These are phyloP conservation scores for Vespertilio murinus DNA, from an alignment of 2,797 vertebrate genomes.

Conservation along the genomic window DNA sequence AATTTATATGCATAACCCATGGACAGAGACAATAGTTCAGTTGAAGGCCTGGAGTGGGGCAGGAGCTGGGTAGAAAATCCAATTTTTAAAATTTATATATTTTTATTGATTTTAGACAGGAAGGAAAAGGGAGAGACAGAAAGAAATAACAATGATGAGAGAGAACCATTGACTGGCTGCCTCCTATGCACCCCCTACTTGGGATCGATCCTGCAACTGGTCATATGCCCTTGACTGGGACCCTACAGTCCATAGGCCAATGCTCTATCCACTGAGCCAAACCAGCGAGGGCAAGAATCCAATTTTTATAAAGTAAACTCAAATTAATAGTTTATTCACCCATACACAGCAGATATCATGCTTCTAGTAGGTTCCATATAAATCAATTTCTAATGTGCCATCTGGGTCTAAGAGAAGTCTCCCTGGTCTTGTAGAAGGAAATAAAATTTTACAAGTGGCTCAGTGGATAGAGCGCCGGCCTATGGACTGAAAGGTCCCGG, in stretches of 20 bases:
- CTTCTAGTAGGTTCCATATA: neutral
- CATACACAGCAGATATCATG: neutral
- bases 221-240: too few relatives aligned
- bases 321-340: neutral
- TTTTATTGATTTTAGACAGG: too few relatives aligned
- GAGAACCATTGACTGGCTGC: too few relatives aligned
- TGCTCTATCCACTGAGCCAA: too few relatives aligned
- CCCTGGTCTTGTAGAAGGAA: neutral
- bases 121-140: too few relatives aligned
- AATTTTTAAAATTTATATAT: too few relatives aligned
- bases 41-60: neutral
- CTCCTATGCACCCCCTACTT: too few relatives aligned
- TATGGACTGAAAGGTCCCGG: too few relatives aligned
- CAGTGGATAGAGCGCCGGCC: too few relatives aligned
- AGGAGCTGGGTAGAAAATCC: neutral
- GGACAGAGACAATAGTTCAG: neutral
- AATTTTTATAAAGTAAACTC: constrained; percentile 55
- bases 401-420: neutral
- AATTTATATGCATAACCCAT: neutral
- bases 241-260: too few relatives aligned
- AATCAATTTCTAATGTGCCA: neutral
- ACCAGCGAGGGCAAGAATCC: neutral
- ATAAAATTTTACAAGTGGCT: constrained; percentile 42
- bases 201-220: too few relatives aligned
- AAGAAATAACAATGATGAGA: too few relatives aligned